Base-by-base conservation (phyloP, 2,888 invertebrate genomes). In the Orchesella flavescens region DNA sequence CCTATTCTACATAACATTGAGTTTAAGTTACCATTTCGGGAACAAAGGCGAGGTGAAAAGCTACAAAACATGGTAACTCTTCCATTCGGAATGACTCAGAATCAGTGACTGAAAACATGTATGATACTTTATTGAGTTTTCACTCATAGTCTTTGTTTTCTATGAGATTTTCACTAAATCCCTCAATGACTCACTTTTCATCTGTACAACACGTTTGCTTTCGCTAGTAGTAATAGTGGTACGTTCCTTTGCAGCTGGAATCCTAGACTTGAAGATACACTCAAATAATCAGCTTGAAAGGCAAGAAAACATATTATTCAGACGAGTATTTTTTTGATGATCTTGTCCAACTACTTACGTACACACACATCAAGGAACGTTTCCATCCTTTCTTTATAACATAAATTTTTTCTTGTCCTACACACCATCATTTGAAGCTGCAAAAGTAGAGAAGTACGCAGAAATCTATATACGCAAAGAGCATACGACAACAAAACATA, bases 401-500 rank as follows among this genome's bases (percentile, higher is more conserved):
- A 44, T 59, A 59, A 5, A 53, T 73, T 57, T 82, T 65, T 83
- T 69, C 53, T 49, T 34, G 24, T 81, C 68, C n/a, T 77, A 77
- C 57, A 73, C 53, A 77, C 72, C 76, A 72, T 72, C 72, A 76
- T 34, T 66, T 21, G 63, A 73, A 43, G 46, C 73, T 61, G 68
- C 66, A 72, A 76, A 53, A 44, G 15, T 19, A 49, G 21, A 15
- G 44, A 68, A 19, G 66, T 17, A 59, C 59, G 21, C n/a, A 59
- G 59, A 21, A 59, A 17, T 19, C 17, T 59, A 59, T n/a, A 59
- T 17, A 59, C 21, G 17, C 49, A 68, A 24, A 13, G 57, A 71
- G 79, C 82, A 76, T 76, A 76, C 57, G 76, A 71, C 76, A 72
- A 55, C 57, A 69, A 53, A 61, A 75, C 34, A 34, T 7, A 34